Base-by-base conservation (phyloP, 2,113 vertebrate genomes). In the Arizona elegans region DNA sequence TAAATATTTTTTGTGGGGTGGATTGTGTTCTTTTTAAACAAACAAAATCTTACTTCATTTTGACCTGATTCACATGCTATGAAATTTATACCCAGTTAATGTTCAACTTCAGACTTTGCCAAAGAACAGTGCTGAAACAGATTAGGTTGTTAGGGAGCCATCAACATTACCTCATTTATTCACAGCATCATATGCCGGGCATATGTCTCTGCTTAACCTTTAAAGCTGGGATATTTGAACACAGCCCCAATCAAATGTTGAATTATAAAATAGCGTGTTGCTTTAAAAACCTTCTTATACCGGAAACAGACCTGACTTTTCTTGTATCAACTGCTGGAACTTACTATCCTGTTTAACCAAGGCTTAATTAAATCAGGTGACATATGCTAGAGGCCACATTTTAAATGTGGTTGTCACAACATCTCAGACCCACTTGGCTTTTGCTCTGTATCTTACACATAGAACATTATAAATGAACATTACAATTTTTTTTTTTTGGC, bases 151-250 rank as follows among this genome's bases (percentile, higher is more conserved):
- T 96, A 95, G 0, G 70, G 93, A 93, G 94, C 96, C 96, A 95
- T 96, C 95, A 94, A 55, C 95, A 94, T 96, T 96, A 96, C 96
- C 94, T 96, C 97, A 96, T 95, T 95, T 95, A 94, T 92, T 96
- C 94, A 92, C 91, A 90, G 93, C 95, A 96, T 97, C 96, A 96
- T 96, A 86, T 96, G 96, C 95, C 92, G 95, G 93, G 95, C 97
- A 97, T 65, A 95, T 96, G 95, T 94, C 95, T 96, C 47, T 90
- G 90, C 87, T 97, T 96, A 96, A 96, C 94, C 93, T 96, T 94
- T 93, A 58, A 90, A 95, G 94, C n/a, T 62, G 85, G 88, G 93
- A 93, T 96, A 96, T 96, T 92, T 93, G 95, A 96, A 94, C 85
- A 93, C 94, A n/a, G 92, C 93, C 94, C 89, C 96, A 97, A 97